Percentiles rank a stretch among this genome's conserved stretches.
Evolutionary conservation across 2,797 vertebrate genomes (phyloP).

Genomic region (Clangula hyemalis): DNA sequence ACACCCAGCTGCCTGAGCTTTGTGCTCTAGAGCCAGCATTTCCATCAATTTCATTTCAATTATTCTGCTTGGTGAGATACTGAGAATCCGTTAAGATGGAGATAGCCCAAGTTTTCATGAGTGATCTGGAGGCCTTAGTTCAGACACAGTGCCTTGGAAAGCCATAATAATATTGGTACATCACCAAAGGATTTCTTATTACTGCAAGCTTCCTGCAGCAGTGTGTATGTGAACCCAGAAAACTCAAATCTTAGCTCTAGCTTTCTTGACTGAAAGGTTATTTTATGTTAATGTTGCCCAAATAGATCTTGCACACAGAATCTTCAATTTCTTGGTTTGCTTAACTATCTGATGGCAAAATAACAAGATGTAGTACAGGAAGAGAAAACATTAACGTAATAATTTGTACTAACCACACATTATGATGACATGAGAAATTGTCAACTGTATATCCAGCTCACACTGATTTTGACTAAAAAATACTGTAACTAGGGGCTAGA

Average conservation of each 20-base stretch:
- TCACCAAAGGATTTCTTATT: background rate
- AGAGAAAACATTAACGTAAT: background rate
- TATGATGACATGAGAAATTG: background rate
- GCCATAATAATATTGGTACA: background rate
- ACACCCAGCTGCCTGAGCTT: background rate
- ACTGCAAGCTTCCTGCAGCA: background rate
- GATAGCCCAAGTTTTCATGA: background rate
- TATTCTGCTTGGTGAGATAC: background rate
- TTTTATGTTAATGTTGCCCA: background rate
- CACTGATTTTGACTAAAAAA: background rate
- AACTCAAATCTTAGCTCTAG: background rate
- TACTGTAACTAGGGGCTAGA: rapidly evolving
- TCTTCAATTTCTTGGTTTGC: background rate
- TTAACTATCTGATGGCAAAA: background rate
- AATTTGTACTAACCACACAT: background rate
- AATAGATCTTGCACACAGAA: background rate
- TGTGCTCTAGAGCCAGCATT: background rate
- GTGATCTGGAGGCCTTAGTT: background rate
- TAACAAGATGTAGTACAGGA: background rate
- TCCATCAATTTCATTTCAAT: background rate
- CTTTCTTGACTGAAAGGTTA: background rate
- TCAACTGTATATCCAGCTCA: background rate
- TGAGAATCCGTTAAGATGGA: background rate
- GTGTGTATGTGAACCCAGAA: background rate
- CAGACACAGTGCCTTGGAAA: background rate